A percentile compares a stretch with the other conserved stretches of the same genome.
These are phyloP conservation scores for Electrona antarctica DNA, from an alignment of 2,113 vertebrate genomes.

Conservation along the genomic window DNA sequence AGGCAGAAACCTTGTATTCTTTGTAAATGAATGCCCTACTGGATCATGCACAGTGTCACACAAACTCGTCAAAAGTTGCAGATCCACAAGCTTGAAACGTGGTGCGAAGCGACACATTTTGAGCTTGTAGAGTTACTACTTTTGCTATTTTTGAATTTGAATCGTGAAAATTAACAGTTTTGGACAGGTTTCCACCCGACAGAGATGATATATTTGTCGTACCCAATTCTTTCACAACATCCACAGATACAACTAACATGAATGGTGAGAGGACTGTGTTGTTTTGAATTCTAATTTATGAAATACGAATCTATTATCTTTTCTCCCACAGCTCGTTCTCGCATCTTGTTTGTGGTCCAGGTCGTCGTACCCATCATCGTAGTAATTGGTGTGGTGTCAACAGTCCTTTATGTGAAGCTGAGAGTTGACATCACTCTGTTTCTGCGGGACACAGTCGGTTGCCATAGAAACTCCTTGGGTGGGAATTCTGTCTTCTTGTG, in stretches of 20 bases:
- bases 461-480: slow-evolving; percentile 50
- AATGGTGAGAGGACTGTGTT: not conserved
- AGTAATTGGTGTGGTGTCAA: slow-evolving; percentile 15
- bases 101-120: too few relatives aligned
- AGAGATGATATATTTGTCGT: not conserved
- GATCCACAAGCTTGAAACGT: too few relatives aligned
- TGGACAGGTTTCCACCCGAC: too few relatives aligned
- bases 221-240: not conserved
- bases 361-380: not conserved
- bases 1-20: too few relatives aligned
- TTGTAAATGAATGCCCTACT: too few relatives aligned
- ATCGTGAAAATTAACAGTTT: too few relatives aligned
- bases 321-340: slow-evolving; percentile 31
- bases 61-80: too few relatives aligned
- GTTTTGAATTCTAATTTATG: not conserved
- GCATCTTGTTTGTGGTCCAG: not conserved
- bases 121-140: too few relatives aligned
- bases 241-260: not conserved
- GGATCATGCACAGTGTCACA: too few relatives aligned
- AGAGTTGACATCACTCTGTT: slow-evolving; percentile 62
- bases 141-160: too few relatives aligned
- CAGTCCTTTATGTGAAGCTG: slow-evolving; percentile 48
- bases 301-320: not conserved
- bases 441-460: slow-evolving; percentile 55
- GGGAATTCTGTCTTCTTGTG: not conserved